Evolutionary conservation across 2,888 invertebrate species (phyloP), one percentile per base, ranked within the genome.

Genomic region (Luperina nickerlii): DNA sequence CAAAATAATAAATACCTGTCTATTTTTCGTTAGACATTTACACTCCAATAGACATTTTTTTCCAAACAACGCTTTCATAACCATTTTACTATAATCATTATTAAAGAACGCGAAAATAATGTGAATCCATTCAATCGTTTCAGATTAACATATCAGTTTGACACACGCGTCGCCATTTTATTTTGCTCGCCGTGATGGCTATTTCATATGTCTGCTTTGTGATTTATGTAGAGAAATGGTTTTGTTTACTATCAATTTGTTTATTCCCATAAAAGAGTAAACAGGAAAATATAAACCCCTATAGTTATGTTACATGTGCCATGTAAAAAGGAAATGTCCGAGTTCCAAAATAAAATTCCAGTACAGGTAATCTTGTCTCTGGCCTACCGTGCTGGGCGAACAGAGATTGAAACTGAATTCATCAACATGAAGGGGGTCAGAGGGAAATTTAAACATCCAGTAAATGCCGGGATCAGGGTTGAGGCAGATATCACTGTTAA

Each of bases 221-320:
- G 79, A 81, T 81, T 78, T 68, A 80, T 77, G 38, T 27, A 45
- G 27, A 83, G 18, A 74, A 65, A 74, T 75, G 1, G 15, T 63
- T 68, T 51, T 86, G 79, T 88, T 86, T 83, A 77, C 79, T 27
- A 42, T 57, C 68, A 32, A 73, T 54, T 85, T 88, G 79, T 86
- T 86, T 83, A 67, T 74, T 38, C 24, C 20, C 15, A 69, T 67
- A 78, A 66, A 73, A 48, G 72, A 72, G 82, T 78, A 83, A 88
- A 88, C 85, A 88, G 81, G 87, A 88, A 88, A 75, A 80, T 72
- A 20, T 51, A 24, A 38, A 27, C 27, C 60, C 38, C 13, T 76
- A 20, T 42, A 74, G 38, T 15, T 20, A 63, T 73, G 4, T 9
- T 32, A 74, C n/a, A 74, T n/a, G 7, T 57, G 13, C 8, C 27